Conservation (phyloP, 2,113 vertebrate genomes). For the Eonycteris spelaea region DNA sequence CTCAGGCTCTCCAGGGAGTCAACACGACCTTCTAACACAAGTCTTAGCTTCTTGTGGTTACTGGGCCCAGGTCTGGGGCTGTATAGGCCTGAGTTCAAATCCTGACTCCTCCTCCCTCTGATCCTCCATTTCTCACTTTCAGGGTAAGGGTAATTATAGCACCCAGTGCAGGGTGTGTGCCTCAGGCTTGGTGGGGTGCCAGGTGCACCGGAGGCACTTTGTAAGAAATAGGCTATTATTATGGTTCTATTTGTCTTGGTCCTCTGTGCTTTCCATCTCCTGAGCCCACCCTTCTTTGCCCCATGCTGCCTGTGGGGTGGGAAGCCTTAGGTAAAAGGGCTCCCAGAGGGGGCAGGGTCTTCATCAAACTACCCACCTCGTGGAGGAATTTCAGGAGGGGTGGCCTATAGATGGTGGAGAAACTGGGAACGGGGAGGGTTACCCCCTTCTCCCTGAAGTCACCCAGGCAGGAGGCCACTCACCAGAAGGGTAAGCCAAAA, state of each 20-base stretch:
- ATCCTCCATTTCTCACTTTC: background rate
- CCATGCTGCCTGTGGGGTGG: background rate
- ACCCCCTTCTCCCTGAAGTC: background rate
- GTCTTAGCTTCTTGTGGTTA: background rate
- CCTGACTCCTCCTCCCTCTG: background rate
- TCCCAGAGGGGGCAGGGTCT: background rate
- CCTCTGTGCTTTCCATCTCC: background rate
- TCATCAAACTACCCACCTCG: background rate
- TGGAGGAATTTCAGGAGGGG: background rate
- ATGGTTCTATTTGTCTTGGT: background rate
- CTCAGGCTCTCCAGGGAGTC: background rate
- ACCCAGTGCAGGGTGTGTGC: too few species aligned
- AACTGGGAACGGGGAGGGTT: rapidly evolving
- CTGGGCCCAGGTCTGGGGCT: background rate
- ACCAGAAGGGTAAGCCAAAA: background rate
- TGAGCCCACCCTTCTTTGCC: background rate
- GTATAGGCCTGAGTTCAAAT: background rate
- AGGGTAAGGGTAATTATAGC: background rate
- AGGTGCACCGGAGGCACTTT: rapidly evolving
- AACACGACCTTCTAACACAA: background rate
- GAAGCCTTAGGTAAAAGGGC: background rate
- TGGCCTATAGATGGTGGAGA: background rate
- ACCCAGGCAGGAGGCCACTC: background rate
- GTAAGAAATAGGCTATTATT: background rate
- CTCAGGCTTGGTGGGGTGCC: background rate